phyloP scores from a whole-genome alignment of 2,888 invertebrate genomes.

The Tipula confusa region DNA sequence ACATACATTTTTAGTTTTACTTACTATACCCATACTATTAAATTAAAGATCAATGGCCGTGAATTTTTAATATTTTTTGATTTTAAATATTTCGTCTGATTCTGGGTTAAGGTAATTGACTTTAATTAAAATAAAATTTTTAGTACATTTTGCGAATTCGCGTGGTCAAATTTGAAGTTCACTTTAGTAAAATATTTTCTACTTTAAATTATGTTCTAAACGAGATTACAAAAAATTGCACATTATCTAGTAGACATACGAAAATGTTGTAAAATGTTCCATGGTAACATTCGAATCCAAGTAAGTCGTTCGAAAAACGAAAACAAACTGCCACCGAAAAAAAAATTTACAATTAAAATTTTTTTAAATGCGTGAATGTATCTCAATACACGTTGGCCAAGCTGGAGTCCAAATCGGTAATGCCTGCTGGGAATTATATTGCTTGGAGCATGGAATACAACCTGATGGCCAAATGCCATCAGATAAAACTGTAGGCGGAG shows the following conservation, averaged over 20 bases:
- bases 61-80: neutral
- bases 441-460: slow-evolving; percentile 85
- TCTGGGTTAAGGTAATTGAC: too few species aligned
- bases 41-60: neutral
- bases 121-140: too few species aligned
- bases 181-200: too few species aligned
- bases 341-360: neutral
- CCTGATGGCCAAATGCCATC: slow-evolving; percentile 90
- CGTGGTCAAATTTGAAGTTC: too few species aligned
- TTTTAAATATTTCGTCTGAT: neutral
- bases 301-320: neutral
- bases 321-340: neutral
- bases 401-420: slow-evolving; percentile 87
- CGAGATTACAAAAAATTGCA: too few species aligned
- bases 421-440: slow-evolving; percentile 86
- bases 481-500: slow-evolving; percentile 69
- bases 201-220: too few species aligned
- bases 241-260: neutral
- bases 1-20: too few species aligned
- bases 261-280: neutral
- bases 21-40: too few species aligned
- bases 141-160: too few species aligned
- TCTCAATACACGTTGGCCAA: slow-evolving; percentile 74
- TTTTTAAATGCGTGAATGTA: slow-evolving; percentile 61
- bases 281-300: neutral